Conservation (phyloP, 1,140 invertebrate genomes). For the Diorhabda elongata region DNA sequence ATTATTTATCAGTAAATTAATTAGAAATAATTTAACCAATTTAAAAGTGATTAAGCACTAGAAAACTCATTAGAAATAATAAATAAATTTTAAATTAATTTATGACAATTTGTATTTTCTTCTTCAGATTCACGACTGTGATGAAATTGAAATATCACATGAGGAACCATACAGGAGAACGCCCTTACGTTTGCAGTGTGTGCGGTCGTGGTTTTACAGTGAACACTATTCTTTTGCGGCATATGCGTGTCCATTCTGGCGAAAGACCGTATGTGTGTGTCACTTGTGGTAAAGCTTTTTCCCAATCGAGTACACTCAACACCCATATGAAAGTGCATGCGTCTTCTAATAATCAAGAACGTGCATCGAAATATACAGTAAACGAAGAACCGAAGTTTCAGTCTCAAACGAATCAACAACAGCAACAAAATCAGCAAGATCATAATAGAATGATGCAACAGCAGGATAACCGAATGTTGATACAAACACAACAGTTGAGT, state of each 20-base stretch:
- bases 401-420: conserved; percentile 19
- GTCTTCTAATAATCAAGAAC: conserved; percentile 35
- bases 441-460: conserved; percentile 32
- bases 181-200: conserved; percentile 61
- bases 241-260: conserved; percentile 55
- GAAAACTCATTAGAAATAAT: too few species aligned
- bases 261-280: conserved; percentile 58
- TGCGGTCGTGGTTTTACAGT: conserved; percentile 57
- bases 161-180: conserved; percentile 58
- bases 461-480: conserved; percentile 30
- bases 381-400: conserved; percentile 16
- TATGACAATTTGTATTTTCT: background rate
- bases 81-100: too few species aligned
- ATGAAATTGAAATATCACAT: conserved; percentile 57
- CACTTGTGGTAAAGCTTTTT: conserved; percentile 51
- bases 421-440: conserved; percentile 25
- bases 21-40: too few species aligned
- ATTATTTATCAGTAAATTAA: too few species aligned
- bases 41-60: too few species aligned
- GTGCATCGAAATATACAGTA: conserved; percentile 23
- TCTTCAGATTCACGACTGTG: conserved; percentile 44
- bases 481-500: conserved; percentile 17
- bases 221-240: conserved; percentile 48
- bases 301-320: conserved; percentile 45
- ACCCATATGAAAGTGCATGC: conserved; percentile 46